Percentiles rank a stretch among this genome's conserved stretches.
These are phyloP conservation scores for Scopus umbretta DNA, from an alignment of 2,113 vertebrate species.

Conservation along the genomic window DNA sequence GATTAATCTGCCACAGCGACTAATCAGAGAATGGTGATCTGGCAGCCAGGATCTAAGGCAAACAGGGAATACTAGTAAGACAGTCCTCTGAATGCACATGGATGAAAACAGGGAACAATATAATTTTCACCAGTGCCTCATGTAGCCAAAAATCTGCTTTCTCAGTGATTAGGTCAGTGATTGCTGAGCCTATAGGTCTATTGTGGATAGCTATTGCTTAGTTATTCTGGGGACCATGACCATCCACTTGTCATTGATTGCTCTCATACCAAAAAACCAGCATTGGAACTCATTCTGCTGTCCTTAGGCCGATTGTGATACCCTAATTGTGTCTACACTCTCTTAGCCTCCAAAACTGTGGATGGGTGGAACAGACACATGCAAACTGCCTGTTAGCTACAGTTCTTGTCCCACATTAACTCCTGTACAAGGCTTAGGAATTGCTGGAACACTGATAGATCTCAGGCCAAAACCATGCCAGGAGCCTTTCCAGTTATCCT, in stretches of 20 bases:
- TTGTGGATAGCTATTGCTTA: neutral
- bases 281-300: neutral
- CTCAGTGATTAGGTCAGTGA: neutral
- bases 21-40: neutral
- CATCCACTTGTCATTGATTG: neutral
- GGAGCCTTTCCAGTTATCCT: neutral
- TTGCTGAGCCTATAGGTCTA: rapidly evolving
- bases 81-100: neutral
- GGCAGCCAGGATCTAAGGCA: neutral
- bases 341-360: neutral
- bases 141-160: neutral
- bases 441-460: neutral
- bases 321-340: neutral
- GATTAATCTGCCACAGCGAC: neutral
- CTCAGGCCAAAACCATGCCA: neutral
- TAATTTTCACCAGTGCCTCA: neutral
- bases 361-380: neutral
- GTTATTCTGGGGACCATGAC: neutral
- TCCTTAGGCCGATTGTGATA: neutral
- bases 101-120: neutral
- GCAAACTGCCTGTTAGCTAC: neutral
- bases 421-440: neutral
- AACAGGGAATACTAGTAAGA: neutral
- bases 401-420: neutral
- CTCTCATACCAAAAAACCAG: neutral